phyloP scores from a whole-genome alignment of 2,113 vertebrate species.

The Catagonus wagneri region DNA sequence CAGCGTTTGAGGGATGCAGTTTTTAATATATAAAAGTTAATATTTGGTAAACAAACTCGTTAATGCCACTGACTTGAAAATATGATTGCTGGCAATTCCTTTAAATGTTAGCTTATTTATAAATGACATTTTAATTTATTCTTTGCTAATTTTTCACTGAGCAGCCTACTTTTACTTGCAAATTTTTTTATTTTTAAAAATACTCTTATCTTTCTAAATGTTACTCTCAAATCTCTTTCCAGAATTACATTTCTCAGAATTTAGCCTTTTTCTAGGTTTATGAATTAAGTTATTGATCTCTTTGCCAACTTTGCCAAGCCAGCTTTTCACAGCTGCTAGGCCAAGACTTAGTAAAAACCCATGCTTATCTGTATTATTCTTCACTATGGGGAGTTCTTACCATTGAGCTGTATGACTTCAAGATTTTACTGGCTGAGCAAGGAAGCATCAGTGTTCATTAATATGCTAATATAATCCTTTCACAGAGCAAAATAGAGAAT shows the following conservation, averaged over 20 bases:
- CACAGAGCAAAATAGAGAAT: slow-evolving; percentile 69
- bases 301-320: slow-evolving; percentile 42
- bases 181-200: slow-evolving; percentile 65
- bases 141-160: slow-evolving; percentile 51
- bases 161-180: slow-evolving; percentile 63
- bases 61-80: slow-evolving; percentile 52
- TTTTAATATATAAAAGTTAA: slow-evolving; percentile 38
- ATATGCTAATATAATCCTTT: slow-evolving; percentile 75
- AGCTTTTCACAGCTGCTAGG: slow-evolving; percentile 28
- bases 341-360: neutral
- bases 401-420: slow-evolving; percentile 67
- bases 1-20: neutral
- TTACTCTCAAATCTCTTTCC: slow-evolving; percentile 54
- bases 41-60: slow-evolving; percentile 38
- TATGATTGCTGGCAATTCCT: slow-evolving; percentile 1
- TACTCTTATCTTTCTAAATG: slow-evolving; percentile 59
- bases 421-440: slow-evolving; percentile 67
- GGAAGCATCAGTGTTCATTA: slow-evolving; percentile 74
- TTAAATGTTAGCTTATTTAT: slow-evolving; percentile 68
- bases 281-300: slow-evolving; percentile 62
- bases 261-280: slow-evolving; percentile 24
- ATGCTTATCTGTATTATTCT: slow-evolving; percentile 58
- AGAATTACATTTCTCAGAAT: slow-evolving; percentile 54
- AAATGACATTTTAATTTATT: slow-evolving; percentile 70
- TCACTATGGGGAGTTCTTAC: slow-evolving; percentile 54